phyloP scores from a whole-genome alignment of 1,140 invertebrate species.

The Megalonaias nervosa region DNA sequence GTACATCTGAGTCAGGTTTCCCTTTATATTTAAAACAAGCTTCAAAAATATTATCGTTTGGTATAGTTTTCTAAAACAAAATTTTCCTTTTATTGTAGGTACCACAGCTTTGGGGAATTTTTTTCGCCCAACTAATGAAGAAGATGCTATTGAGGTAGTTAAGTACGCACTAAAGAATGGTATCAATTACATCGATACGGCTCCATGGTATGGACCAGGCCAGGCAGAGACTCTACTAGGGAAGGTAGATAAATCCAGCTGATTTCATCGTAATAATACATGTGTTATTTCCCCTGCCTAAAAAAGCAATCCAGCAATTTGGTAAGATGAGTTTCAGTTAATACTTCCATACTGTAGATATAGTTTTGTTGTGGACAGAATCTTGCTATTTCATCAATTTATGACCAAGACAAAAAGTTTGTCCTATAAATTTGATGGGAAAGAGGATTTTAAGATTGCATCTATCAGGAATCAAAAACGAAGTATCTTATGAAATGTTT shows the following conservation, averaged over 20 bases:
- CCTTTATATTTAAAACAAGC: neutral
- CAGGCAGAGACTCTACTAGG: conserved; percentile 83
- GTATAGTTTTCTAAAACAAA: neutral
- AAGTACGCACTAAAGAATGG: conserved; percentile 83
- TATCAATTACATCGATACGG: conserved; percentile 93
- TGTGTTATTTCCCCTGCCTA: neutral
- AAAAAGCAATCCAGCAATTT: neutral
- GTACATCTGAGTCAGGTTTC: neutral
- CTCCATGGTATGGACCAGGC: conserved; percentile 88
- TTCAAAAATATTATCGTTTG: neutral
- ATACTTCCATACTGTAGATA: too few species aligned
- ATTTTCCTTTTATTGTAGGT: conserved; percentile 35
- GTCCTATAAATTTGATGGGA: too few species aligned
- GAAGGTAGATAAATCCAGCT: conserved; percentile 75
- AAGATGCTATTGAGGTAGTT: conserved; percentile 81
- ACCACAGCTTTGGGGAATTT: conserved; percentile 64
- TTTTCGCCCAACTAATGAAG: conserved; percentile 74
- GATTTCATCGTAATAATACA: neutral
- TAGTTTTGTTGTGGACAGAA: too few species aligned
- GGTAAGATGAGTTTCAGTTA: too few species aligned
- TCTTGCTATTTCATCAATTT: too few species aligned
- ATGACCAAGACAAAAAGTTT: too few species aligned
- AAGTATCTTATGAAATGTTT: too few species aligned
- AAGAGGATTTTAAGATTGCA: too few species aligned
- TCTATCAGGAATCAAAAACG: too few species aligned